These are phyloP conservation scores for cattle (Bos taurus) DNA, from an alignment of 2,113 vertebrate genomes.

Conservation along the genomic window DNA sequence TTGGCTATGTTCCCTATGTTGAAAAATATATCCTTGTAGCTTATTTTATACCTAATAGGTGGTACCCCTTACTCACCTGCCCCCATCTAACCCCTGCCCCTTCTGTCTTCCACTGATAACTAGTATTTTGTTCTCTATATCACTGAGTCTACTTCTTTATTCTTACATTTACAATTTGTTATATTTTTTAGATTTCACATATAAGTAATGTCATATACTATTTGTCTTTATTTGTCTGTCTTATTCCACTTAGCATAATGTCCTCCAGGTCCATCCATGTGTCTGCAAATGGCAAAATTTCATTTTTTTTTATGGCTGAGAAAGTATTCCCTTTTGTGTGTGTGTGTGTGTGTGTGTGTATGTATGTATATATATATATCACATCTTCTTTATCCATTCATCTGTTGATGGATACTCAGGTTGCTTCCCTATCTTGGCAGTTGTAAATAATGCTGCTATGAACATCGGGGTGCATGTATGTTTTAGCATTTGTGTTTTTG, in stretches of 20 bases:
- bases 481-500: neutral
- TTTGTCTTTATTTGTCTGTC: neutral
- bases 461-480: neutral
- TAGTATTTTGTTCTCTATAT: neutral
- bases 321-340: neutral
- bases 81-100: neutral
- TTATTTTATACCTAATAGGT: neutral
- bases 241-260: neutral
- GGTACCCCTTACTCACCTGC: neutral
- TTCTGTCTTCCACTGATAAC: neutral
- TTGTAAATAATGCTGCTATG: neutral
- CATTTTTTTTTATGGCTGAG: neutral
- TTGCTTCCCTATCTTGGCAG: neutral
- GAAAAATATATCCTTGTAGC: neutral
- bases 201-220: neutral
- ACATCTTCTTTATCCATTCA: neutral
- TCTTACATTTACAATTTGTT: neutral
- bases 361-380: neutral
- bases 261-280: neutral
- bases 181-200: neutral
- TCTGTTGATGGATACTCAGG: neutral
- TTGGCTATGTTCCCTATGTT: neutral
- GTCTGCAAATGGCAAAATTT: neutral
- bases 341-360: neutral
- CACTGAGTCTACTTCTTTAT: neutral